These are phyloP conservation scores for Leucophenga varia DNA, from an alignment of 1,140 invertebrate species.

Conservation along the genomic window DNA sequence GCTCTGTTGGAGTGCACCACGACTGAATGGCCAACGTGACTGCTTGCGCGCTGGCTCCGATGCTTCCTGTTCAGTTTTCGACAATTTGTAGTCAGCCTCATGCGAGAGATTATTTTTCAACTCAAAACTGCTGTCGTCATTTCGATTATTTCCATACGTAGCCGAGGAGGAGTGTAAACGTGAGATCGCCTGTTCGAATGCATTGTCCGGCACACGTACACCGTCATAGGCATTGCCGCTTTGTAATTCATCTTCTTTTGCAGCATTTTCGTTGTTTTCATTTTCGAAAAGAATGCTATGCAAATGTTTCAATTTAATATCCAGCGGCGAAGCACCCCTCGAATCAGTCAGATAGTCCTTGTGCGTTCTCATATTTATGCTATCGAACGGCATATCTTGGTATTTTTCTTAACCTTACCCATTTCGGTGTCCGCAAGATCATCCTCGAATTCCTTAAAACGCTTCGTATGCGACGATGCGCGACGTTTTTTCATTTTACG, in stretches of 20 bases:
- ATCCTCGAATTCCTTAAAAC: constrained; percentile 7
- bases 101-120: constrained; percentile 38
- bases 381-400: too few relatives aligned
- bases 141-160: too few relatives aligned
- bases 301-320: constrained; percentile 15
- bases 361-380: too few relatives aligned
- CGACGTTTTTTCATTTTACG: neutral
- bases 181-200: constrained; percentile 20
- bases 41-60: constrained; percentile 15
- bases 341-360: too few relatives aligned
- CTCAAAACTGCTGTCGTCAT: too few relatives aligned
- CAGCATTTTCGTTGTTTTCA: neutral
- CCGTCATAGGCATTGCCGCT: constrained; percentile 7
- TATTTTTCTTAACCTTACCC: constrained; percentile 28
- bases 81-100: constrained; percentile 51
- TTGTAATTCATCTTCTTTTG: neutral
- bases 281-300: constrained; percentile 12
- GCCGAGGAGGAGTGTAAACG: constrained; percentile 15
- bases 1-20: neutral
- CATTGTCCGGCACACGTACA: constrained; percentile 8
- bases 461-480: neutral
- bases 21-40: neutral
- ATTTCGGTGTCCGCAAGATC: constrained; percentile 20
- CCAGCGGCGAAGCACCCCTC: constrained; percentile 3
- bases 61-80: constrained; percentile 47